A percentile compares a stretch with the other conserved stretches of the same genome.
Conservation (phyloP, 2,797 vertebrate genomes). For the Hoplostethus atlanticus region DNA sequence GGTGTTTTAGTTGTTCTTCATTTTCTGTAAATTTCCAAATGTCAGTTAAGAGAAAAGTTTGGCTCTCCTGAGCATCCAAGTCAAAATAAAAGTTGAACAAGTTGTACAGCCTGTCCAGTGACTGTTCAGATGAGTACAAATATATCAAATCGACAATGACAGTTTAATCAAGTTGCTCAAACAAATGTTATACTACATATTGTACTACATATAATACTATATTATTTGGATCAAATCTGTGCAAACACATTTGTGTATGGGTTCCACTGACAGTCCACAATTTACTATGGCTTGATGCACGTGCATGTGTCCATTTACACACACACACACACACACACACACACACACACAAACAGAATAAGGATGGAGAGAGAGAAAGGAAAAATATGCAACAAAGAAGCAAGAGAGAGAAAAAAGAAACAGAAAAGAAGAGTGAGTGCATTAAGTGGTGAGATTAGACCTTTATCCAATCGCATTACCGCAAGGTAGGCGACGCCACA, state of each 20-base stretch:
- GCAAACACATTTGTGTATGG: slow-evolving; percentile 10
- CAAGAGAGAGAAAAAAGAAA: not conserved
- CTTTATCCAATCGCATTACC: slow-evolving; percentile 50
- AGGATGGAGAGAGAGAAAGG: not conserved
- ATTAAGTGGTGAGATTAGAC: slow-evolving; percentile 9
- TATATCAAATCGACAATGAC: slow-evolving; percentile 4
- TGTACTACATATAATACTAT: not conserved
- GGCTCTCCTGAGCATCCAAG: slow-evolving; percentile 29
- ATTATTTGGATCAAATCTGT: no score
- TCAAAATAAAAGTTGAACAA: slow-evolving; percentile 38
- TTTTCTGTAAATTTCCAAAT: slow-evolving; percentile 40
- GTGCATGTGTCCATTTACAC: no score
- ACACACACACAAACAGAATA: not conserved
- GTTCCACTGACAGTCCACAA: not conserved
- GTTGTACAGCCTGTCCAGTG: slow-evolving; percentile 3
- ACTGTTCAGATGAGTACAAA: slow-evolving; percentile 21
- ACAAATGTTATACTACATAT: slow-evolving; percentile 8
- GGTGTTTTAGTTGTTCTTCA: slow-evolving; percentile 51
- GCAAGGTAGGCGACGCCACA: slow-evolving; percentile 28
- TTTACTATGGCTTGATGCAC: not conserved
- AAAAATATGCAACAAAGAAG: not conserved
- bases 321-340: not conserved
- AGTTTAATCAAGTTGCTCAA: not conserved
- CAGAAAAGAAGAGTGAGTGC: slow-evolving; percentile 24
- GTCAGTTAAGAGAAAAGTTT: slow-evolving; percentile 52